Evolutionary conservation across 2,113 vertebrate genomes (phyloP), one percentile per base, ranked within the genome.

Genomic region (Chlamydotis undulata): DNA sequence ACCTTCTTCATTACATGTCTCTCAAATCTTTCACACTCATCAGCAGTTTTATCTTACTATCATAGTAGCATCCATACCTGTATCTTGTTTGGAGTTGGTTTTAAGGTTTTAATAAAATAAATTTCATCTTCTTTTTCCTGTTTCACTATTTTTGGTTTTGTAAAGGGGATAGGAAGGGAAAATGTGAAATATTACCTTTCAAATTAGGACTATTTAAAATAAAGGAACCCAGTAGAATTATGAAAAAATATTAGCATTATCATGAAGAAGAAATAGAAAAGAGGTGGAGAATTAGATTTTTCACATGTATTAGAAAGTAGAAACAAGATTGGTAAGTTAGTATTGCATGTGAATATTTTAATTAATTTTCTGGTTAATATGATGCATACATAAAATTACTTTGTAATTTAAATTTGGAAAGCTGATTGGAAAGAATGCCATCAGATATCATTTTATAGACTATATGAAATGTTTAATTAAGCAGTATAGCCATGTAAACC

Each of bases 381-480:
- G 35, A 19, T n/a, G 2, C 26, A 57, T 68, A 18, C 1, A 1
- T 50, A 76, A 94, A 69, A 83, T 75, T 55, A 84, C 19, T 85
- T 94, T 45, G 26, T 71, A 82, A 71, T 82, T 91, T 85, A 85
- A 55, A 26, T 64, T 90, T 83, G 52, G 69, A 81, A 82, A 75
- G 35, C 41, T 31, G 50, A 9, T 89, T 0, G 4, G 53, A 95
- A 87, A 77, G 47, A 74, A 63, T 67, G 31, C 59, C 63, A 85
- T 93, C 70, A 85, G 67, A 88, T 94, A 80, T 12, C 2, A 76
- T 94, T 96, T 93, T 83, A 65, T 33, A 73, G 65, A 83, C 79
- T 70, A 61, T 83, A 77, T 79, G 65, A 91, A 82, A 85, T 91
- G 50, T 59, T 95, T 95, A 96, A 96, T 96, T 95, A 97, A 96